These are phyloP conservation scores for Echeneis naucrates DNA, from an alignment of 2,797 vertebrate genomes.

Conservation along the genomic window DNA sequence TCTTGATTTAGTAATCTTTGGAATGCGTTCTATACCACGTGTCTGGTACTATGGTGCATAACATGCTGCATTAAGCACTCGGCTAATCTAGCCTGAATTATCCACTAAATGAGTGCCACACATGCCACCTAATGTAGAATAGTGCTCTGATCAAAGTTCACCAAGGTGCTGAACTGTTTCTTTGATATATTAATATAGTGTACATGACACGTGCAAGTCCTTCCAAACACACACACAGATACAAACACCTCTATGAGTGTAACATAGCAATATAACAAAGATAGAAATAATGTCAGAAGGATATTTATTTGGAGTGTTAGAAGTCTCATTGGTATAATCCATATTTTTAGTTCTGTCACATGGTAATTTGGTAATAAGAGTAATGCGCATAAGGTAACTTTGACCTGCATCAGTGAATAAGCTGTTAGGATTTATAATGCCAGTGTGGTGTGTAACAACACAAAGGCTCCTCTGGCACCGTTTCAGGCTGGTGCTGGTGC, in stretches of 20 bases:
- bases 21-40: not conserved
- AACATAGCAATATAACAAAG: not conserved
- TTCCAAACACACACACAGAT: too few species aligned
- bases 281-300: not conserved
- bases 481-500: not conserved
- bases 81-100: not conserved
- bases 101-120: not conserved
- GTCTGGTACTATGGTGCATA: too few species aligned
- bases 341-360: not conserved
- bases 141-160: not conserved
- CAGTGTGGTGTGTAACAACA: not conserved
- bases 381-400: conserved; percentile 2
- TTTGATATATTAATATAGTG: not conserved
- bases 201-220: too few species aligned
- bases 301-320: not conserved
- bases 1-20: not conserved
- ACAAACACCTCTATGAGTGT: not conserved
- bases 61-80: not conserved
- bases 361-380: conserved; percentile 1
- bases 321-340: not conserved
- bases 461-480: conserved; percentile 9
- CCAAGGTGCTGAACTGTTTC: not conserved
- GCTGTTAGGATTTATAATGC: conserved; percentile 5
- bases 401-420: conserved; percentile 5
- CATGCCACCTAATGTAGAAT: conserved; percentile 1